phyloP scores from a whole-genome alignment of 2,797 vertebrate genomes.

The Coendou prehensilis region DNA sequence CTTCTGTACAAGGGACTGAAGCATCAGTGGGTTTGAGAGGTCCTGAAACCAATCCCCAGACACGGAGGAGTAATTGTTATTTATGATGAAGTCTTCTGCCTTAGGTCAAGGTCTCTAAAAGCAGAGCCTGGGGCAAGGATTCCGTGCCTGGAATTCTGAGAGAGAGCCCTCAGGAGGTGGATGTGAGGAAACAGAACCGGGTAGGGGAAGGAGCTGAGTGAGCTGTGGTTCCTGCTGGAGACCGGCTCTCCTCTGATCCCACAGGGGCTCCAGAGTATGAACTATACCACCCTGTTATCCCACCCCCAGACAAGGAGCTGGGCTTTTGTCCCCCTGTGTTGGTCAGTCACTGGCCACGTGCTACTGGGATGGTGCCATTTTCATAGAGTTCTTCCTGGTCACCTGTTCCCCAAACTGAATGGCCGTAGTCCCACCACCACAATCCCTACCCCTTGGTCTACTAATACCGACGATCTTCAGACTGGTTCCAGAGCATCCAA shows the following conservation, averaged over 20 bases:
- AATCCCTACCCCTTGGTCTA: neutral
- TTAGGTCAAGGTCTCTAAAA: neutral
- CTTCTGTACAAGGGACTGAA: neutral
- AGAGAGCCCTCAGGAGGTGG: neutral
- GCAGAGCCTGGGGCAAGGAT: neutral
- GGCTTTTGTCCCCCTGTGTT: neutral
- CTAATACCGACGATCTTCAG: conserved; percentile 10
- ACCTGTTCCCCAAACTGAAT: conserved; percentile 3
- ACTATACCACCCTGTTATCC: neutral
- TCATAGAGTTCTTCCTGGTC: neutral
- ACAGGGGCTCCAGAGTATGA: neutral
- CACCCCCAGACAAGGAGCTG: neutral
- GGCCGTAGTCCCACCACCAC: neutral
- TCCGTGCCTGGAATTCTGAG: neutral
- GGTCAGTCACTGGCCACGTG: neutral
- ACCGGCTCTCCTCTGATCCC: neutral
- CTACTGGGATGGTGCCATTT: neutral
- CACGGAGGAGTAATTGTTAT: neutral
- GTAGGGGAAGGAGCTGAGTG: neutral
- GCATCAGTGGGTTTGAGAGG: neutral
- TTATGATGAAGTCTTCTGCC: neutral
- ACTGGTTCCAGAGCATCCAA: conserved; percentile 52
- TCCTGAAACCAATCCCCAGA: neutral
- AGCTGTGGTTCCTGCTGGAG: neutral
- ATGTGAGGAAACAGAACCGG: neutral